Percentiles rank a stretch among this genome's conserved stretches.
phyloP scores from a whole-genome alignment of 2,113 vertebrate species.

The Capreolus pygargus region DNA sequence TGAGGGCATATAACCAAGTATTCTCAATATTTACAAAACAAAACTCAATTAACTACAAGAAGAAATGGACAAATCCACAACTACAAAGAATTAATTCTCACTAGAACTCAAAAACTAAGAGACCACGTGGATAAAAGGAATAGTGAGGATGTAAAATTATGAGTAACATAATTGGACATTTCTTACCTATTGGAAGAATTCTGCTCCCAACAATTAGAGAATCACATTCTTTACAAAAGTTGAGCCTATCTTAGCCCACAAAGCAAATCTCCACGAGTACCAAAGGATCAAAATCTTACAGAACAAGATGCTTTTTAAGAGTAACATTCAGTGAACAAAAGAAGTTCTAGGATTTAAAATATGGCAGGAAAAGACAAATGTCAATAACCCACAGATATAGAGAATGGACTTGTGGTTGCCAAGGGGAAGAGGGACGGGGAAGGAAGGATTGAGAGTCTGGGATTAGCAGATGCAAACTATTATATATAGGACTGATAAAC shows the following conservation, averaged over 20 bases:
- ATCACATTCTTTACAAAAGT: neutral
- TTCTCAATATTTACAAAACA: slow-evolving; percentile 20
- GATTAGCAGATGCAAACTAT: neutral
- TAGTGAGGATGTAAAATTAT: neutral
- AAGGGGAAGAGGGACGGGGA: neutral
- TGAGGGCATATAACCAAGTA: neutral
- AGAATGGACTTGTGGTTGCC: neutral
- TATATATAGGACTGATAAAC: neutral
- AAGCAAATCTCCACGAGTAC: slow-evolving; percentile 3
- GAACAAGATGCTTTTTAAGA: neutral
- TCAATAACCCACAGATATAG: neutral
- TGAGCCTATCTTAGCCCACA: neutral
- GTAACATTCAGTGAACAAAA: neutral
- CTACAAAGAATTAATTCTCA: neutral
- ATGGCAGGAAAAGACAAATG: neutral
- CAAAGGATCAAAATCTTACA: slow-evolving; percentile 24
- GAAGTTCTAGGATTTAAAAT: slow-evolving; percentile 12
- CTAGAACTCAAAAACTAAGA: neutral
- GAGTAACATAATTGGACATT: neutral
- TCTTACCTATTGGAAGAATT: neutral
- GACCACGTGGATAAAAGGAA: neutral
- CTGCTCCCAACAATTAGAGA: neutral
- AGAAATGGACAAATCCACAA: neutral
- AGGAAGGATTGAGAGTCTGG: neutral
- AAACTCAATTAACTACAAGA: neutral